Evolutionary conservation across 1,140 invertebrate species (phyloP), one percentile per base, ranked within the genome.

Genomic region (Chlorops oryzae): DNA sequence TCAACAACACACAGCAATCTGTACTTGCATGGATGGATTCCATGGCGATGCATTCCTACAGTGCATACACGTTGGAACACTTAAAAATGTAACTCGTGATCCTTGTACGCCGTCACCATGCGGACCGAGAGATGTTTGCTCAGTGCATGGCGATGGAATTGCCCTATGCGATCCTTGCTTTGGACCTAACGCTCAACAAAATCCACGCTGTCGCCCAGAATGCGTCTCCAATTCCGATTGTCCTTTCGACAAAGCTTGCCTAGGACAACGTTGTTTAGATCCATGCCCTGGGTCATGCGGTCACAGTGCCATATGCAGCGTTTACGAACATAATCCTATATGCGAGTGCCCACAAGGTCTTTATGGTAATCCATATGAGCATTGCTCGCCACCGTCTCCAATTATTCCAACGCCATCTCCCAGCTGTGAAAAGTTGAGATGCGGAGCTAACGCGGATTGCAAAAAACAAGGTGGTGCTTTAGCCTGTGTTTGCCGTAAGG

Each of bases 251-350:
- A 81, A 79, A 59, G 84, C 88, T 47, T 93, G 89, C 65, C 73
- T 90, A 22, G 78, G 81, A 39, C 80, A 84, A 63, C 81, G 79
- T 59, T 92, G 89, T 61, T 70, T 80, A 3, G 85, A 91, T 73
- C 88, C 88, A 27, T 92, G 89, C 60, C 81, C 81, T 18, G 88
- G 88, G 27, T 85, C 87, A 1, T 92, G 90, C 69, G 87, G 87
- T 35, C 76, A 37, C 18, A 87, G 88, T 64, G 86, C 89, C 32
- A 68, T 82, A 40, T 93, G 90, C 62, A 75, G 77, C 38, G 85
- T 86, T 2, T 80, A 88, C 45, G 77, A 83, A 46, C 88, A 91
- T 59, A 80, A 82, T 50, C 86, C 88, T 12, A 79, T 89, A 18
- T 92, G 89, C 65, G 78, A 77, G 20, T 91, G 88, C 68, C 80